Evolutionary conservation across 2,888 invertebrate species (phyloP), one percentile per base, ranked within the genome.

Genomic region (Tipula confusa): DNA sequence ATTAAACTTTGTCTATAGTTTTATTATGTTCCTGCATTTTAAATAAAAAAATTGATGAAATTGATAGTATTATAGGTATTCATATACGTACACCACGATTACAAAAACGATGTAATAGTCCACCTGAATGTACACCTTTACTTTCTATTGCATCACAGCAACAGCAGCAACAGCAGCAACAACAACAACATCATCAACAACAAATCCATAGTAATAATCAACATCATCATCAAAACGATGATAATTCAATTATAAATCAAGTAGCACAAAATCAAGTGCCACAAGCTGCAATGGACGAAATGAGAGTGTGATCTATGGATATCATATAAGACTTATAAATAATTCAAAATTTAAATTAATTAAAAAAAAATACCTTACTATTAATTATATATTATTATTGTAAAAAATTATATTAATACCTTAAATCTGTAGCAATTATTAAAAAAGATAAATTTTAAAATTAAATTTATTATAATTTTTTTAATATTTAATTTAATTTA

Each of bases 231-330:
- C 84, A 91, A 91, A 33, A 92, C 92, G 86, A 90, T 92, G 89
- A 91, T 91, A 86, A 92, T 92, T 88, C 92, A 91, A 87, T 92
- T 91, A 85, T 91, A 91, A 87, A 91, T 91, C 87, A 91, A 91
- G 87, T 92, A 92, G 29, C 79, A 36, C 33, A 82, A 13, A 83
- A 81, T 91, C 92, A 18, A 92, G 93, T 95, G 89, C 95, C 95
- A 83, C 94, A 95, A 88, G 95, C 95, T 86, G 95, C 95, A 85
- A 95, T 96, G 90, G 95, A 95, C 89, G 96, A 96, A 91, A 96
- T 96, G 96, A 92, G 96, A 90, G 96, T 96, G 93, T 96, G 96
- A 96, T 95, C 64, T 64, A 64, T 24, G 64, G 64, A 64, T 64
- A 64, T 64, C 64, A 64, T 64, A 64, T 64, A 64, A 64, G 64